These are phyloP conservation scores for Eurytoma adleriae DNA, from an alignment of 2,888 invertebrate genomes.

Conservation along the genomic window DNA sequence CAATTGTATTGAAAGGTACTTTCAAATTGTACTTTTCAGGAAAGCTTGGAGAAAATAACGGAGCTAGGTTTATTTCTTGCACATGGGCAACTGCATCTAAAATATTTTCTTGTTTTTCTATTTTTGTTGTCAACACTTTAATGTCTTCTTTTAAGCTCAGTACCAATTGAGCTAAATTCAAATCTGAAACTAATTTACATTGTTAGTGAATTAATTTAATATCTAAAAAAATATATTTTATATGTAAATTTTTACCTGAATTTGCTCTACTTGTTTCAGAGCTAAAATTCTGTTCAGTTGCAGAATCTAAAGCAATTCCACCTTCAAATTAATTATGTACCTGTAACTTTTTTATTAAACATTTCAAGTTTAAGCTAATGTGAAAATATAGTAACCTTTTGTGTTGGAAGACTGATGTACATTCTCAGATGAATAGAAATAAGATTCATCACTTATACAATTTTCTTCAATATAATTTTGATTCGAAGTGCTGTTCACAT, in stretches of 20 bases:
- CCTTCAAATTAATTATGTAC: not conserved
- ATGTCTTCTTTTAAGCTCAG: slow-evolving; percentile 30
- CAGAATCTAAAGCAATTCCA: not conserved
- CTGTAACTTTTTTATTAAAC: not conserved
- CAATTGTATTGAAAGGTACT: slow-evolving; percentile 36
- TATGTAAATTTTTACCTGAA: slow-evolving; percentile 12
- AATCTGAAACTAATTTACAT: slow-evolving; percentile 30
- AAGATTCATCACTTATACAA: not conserved
- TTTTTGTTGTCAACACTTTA: slow-evolving; percentile 25
- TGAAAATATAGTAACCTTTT: not conserved
- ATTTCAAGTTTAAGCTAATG: not conserved
- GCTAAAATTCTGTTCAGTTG: not conserved
- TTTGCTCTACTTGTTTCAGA: not conserved
- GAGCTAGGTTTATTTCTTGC: slow-evolving; percentile 34
- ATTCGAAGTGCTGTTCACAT: not conserved
- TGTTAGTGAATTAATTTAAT: not conserved
- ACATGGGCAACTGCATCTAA: slow-evolving; percentile 40
- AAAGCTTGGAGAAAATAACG: slow-evolving; percentile 48
- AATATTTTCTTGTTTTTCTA: slow-evolving; percentile 44
- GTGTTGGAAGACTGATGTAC: slow-evolving; percentile 9
- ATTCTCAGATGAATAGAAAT: not conserved
- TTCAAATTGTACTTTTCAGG: slow-evolving; percentile 40
- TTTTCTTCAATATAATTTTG: not conserved
- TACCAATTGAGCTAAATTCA: slow-evolving; percentile 42
- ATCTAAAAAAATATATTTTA: not conserved